Evolutionary conservation across 2,888 invertebrate genomes (phyloP).

Genomic region (Drosophila parthenogenetica): DNA sequence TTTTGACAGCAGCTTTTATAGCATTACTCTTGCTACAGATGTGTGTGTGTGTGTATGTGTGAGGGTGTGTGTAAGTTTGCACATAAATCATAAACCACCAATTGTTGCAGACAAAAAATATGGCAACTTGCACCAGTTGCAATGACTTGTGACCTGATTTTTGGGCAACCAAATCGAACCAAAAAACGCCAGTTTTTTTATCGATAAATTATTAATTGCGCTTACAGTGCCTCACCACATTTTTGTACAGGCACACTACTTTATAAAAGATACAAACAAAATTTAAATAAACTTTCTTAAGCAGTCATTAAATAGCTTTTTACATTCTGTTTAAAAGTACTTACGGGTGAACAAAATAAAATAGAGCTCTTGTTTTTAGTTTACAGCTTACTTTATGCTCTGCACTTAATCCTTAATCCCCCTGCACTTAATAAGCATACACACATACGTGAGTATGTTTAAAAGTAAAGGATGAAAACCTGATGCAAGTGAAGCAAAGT

Average conservation of each 20-base stretch:
- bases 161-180: constrained; percentile 14
- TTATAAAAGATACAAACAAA: too few species aligned
- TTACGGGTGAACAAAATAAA: too few species aligned
- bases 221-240: constrained; percentile 20
- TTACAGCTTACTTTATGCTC: too few species aligned
- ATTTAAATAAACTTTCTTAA: too few species aligned
- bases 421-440: too few species aligned
- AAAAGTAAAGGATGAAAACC: constrained; percentile 13
- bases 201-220: constrained; percentile 33
- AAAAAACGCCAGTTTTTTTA: constrained; percentile 9
- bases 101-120: constrained; percentile 26
- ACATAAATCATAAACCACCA: constrained; percentile 59
- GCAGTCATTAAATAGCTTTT: too few species aligned
- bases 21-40: constrained; percentile 1
- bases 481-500: constrained; percentile 2
- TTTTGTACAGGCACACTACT: too few species aligned
- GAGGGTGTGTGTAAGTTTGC: background rate
- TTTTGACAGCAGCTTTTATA: constrained; percentile 14
- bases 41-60: background rate
- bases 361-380: too few species aligned
- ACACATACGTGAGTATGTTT: background rate
- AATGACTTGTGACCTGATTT: constrained; percentile 75
- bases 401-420: too few species aligned
- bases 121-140: constrained; percentile 10
- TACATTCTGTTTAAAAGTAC: too few species aligned